phyloP scores from a whole-genome alignment of 2,113 vertebrate genomes.

The Oryzias javanicus region DNA sequence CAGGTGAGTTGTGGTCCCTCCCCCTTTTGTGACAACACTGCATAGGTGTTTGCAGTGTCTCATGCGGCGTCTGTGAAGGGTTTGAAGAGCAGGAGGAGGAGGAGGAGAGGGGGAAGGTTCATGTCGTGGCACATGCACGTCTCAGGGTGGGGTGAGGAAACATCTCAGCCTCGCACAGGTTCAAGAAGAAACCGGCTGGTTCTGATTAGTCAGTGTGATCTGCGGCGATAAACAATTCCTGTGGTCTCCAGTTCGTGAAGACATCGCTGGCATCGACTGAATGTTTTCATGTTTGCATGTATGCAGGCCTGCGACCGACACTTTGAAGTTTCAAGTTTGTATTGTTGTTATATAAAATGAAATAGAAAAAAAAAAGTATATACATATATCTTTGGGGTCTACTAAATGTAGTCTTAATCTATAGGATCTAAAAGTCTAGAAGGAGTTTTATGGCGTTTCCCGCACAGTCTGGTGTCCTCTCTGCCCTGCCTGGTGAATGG shows the following conservation, averaged over 20 bases:
- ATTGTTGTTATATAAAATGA: no score
- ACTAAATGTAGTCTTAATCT: no score
- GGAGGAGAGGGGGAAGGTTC: constrained; percentile 41
- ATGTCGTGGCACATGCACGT: constrained; percentile 61
- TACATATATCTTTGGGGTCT: no score
- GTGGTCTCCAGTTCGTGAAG: constrained; percentile 76
- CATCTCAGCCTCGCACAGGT: constrained; percentile 80
- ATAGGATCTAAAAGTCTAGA: not conserved
- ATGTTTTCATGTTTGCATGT: constrained; percentile 44
- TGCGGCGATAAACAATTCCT: constrained; percentile 86
- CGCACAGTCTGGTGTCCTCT: constrained; percentile 40
- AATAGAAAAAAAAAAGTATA: no score
- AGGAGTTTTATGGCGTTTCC: constrained; percentile 31
- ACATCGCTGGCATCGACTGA: constrained; percentile 48
- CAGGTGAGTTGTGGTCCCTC: constrained; percentile 48
- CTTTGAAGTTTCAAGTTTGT: no score
- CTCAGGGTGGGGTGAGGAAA: constrained; percentile 73
- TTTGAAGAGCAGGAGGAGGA: constrained; percentile 19
- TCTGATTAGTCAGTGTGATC: constrained; percentile 84
- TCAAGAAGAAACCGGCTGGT: constrained; percentile 81
- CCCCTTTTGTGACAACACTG: constrained; percentile 26
- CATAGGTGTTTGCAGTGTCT: constrained; percentile 37
- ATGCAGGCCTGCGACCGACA: constrained; percentile 15
- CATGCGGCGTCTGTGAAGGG: constrained; percentile 37
- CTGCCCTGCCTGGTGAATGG: constrained; percentile 56